Base-by-base conservation (phyloP, 2,888 invertebrate genomes). In the Ceramica pisi region DNA sequence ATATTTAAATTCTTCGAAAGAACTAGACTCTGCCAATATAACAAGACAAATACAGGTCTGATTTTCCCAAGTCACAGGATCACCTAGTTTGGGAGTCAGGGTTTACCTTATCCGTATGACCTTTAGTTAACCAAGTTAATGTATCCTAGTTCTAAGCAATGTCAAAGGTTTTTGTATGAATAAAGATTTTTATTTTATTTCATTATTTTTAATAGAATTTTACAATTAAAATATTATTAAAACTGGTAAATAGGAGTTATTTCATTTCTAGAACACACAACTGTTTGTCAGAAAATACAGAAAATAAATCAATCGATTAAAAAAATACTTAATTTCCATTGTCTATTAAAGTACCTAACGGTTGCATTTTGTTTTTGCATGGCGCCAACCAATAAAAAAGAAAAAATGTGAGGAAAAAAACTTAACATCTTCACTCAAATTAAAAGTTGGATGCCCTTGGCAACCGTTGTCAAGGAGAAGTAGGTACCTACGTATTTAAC, bases 391-490 rank as follows among this genome's bases (percentile, higher is more conserved):
- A 51, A 56, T 23, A 62, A 66, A 66, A 61, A 55, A 2, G 0
- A 44, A 50, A 57, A 72, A 48, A 50, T 31, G 26, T 46, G 12
- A 62, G 10, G n/a, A n/a, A 55, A 78, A 63, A 81, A 76, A 73
- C 59, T 55, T 61, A 65, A 56, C 57, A 75, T 83, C 38, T 63
- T 31, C 19, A 56, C 19, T 48, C 10, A 46, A 57, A 66, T 75
- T 44, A 59, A 55, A 71, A 41, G 35, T 63, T 35, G 23, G 14
- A 74, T 74, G 80, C 71, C 81, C 85, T 83, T 83, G 75, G 5
- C 21, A 53, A 71, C 66, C 23, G 62, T 59, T 53, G 67, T 67
- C 70, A 83, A 85, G 80, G 80, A 71, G 65, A 66, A 50, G 23
- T 67, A 46, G 31, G 61, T 67, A 64, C 60, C 26, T 75, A 62